A percentile compares a stretch with the other conserved stretches of the same genome.
These are phyloP conservation scores for Mellilla xanthometata DNA, from an alignment of 2,888 invertebrate genomes.

Conservation along the genomic window DNA sequence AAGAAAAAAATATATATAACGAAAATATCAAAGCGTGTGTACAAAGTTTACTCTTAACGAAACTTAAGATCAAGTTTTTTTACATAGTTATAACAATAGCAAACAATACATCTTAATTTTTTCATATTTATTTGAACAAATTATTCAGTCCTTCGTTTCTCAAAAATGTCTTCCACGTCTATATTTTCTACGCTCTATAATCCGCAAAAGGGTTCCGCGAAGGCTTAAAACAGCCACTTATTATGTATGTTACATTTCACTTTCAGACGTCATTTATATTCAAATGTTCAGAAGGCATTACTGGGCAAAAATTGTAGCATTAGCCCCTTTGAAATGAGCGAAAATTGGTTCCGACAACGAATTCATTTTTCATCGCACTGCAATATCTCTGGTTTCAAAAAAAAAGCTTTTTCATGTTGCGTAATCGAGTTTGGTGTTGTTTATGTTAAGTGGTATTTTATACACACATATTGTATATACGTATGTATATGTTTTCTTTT, in stretches of 20 bases:
- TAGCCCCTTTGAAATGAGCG: slow-evolving; percentile 74
- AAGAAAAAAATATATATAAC: no score
- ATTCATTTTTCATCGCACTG: slow-evolving; percentile 51
- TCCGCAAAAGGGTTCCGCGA: slow-evolving; percentile 79
- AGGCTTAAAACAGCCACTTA: slow-evolving; percentile 82
- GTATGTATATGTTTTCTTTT: no score
- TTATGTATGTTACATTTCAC: slow-evolving; percentile 83
- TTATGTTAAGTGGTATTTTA: no score
- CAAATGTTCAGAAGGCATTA: slow-evolving; percentile 82
- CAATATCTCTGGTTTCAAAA: slow-evolving; percentile 33
- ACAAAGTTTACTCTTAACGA: no score
- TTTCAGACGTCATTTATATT: slow-evolving; percentile 83
- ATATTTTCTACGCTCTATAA: slow-evolving; percentile 54
- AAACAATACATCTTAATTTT: no score
- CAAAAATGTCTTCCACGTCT: slow-evolving; percentile 11
- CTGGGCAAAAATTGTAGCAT: slow-evolving; percentile 78
- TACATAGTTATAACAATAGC: no score
- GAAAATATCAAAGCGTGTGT: no score
- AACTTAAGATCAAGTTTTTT: no score
- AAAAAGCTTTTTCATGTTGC: slow-evolving; percentile 27
- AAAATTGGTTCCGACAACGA: slow-evolving; percentile 65
- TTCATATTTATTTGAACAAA: no score
- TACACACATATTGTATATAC: no score
- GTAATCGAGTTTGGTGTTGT: background rate
- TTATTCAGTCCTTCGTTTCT: background rate